Evolutionary conservation across 2,888 invertebrate species (phyloP), one percentile per base, ranked within the genome.

Genomic region (Cryptus viduatorius): DNA sequence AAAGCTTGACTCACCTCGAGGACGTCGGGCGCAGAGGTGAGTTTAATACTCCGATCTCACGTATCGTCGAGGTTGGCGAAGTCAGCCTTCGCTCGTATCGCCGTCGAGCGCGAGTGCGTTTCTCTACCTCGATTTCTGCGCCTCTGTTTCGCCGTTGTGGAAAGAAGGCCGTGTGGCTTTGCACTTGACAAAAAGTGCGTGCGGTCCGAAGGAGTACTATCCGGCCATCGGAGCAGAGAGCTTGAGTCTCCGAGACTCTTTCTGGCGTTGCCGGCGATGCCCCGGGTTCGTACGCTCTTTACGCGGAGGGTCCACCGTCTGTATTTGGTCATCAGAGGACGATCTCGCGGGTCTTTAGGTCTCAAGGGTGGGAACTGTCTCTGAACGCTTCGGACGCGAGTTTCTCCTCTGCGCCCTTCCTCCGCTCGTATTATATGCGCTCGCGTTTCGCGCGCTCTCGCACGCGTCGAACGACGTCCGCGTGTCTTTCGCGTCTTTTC

Each of bases 281-380:
- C 72, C 83, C 75, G 67, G 79, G 44, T 73, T 80, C 72, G 76
- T 72, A 42, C 78, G 71, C 79, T 79, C 80, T 82, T 81, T 80
- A 73, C 82, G 80, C 83, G 77, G 77, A 86, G 84, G 82, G 80
- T 73, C 82, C 71, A 86, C 77, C 77, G 79, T 83, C 88, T 88
- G 75, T 86, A 88, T 88, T 88, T 88, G 87, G 87, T 84, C 87
- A 86, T 84, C 86, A 81, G 86, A 82, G 83, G 81, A 86, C 80
- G 84, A 83, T 79, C 79, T 83, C 79, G 75, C 79, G 85, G 82
- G 75, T 86, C 86, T 88, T 86, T 85, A 83, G 78, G 79, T 88
- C 81, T 87, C 86, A 87, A 88, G 88, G 86, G 86, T 88, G 88
- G 86, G 87, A 88, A 88, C 84, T 82, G 84, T 83, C 81, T 79